Evolutionary conservation across 2,797 vertebrate genomes (phyloP).

Genomic region (Harpagifer antarcticus): DNA sequence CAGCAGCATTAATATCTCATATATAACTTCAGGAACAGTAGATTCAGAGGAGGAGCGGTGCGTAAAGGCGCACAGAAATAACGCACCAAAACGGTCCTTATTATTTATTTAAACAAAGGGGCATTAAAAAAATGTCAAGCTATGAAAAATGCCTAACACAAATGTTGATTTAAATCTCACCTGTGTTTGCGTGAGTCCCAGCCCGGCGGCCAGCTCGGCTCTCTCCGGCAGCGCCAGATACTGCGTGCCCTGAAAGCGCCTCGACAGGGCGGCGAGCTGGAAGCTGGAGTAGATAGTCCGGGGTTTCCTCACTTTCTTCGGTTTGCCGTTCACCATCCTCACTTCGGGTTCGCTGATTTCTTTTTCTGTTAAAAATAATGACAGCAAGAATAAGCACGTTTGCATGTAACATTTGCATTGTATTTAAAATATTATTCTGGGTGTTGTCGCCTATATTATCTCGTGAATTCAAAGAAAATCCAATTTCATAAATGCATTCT

Average conservation of each 20-base stretch:
- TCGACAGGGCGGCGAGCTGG: slow-evolving; percentile 96
- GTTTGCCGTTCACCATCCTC: slow-evolving; percentile 98
- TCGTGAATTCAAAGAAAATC: not conserved
- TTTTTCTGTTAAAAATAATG: slow-evolving; percentile 87
- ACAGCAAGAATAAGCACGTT: not conserved
- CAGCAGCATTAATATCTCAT: not conserved
- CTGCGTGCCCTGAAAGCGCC: slow-evolving; percentile 98
- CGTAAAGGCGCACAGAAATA: slow-evolving; percentile 41
- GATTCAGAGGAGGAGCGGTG: not conserved
- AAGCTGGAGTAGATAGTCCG: slow-evolving; percentile 99
- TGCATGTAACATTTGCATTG: not conserved
- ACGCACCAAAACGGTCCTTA: not conserved
- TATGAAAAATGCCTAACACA: rapidly evolving
- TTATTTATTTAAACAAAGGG: not conserved
- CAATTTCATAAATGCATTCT: not conserved
- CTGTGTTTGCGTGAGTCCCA: slow-evolving; percentile 98
- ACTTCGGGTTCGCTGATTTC: slow-evolving; percentile 95
- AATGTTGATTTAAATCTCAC: slow-evolving; percentile 68
- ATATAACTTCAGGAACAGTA: not conserved
- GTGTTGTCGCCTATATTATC: not conserved
- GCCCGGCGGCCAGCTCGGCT: slow-evolving; percentile 96
- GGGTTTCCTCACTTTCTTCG: slow-evolving; percentile 98
- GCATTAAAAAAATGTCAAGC: not conserved
- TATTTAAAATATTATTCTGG: not conserved
- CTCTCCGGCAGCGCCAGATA: slow-evolving; percentile 98